Base-by-base conservation (phyloP, 1,140 invertebrate genomes). In the Psilanteris sp. region DNA sequence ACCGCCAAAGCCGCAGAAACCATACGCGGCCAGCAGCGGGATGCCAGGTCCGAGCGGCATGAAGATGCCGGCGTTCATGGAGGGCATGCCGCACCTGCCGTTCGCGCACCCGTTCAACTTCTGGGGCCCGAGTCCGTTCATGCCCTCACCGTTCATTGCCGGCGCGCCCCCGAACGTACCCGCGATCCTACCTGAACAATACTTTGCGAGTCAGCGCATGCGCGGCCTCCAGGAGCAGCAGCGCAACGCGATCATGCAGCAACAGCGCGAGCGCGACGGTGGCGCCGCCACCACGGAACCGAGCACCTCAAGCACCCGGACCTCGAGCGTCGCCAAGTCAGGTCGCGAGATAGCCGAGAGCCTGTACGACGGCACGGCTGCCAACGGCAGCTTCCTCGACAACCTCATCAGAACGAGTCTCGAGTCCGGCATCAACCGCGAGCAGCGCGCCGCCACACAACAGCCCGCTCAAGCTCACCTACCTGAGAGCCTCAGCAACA, bases 161-260 rank as follows among this genome's bases (percentile, higher is more conserved):
- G 86, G 82, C 3, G 85, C 83, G 5, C 80, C 88, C 11, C 64
- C 64, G 0, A 87, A 89, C 67, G 89, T 91, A 48, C 85, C 90
- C 11, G 82, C 90, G 14, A 88, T 90, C 43, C 87, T 91, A 24
- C 90, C 90, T 7, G 92, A 93, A 26, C 90, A 92, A 31, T 92
- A 94, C 76, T 94, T 95, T 82, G 93, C 94, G 0, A 92, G 93
- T 6, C 94, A 95, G 73, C 93, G 95, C 90, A 94, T 95, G 89
- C 92, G 94, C 34, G 91, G 93, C 15, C 85, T 95, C 34, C 92
- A 94, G 68, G 94, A 95, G 75, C 94, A 94, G 44, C 89, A 85
- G 62, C 85, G 81, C 61, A 86, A 81, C 72, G 80, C 82, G 15
- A 88, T 81, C 27, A 81, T 73, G 10, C 83, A 72, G 39, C 80